Percentiles rank a stretch among this genome's conserved stretches.
Evolutionary conservation across 2,113 vertebrate species (phyloP).

Genomic region (Steatornis caripensis): DNA sequence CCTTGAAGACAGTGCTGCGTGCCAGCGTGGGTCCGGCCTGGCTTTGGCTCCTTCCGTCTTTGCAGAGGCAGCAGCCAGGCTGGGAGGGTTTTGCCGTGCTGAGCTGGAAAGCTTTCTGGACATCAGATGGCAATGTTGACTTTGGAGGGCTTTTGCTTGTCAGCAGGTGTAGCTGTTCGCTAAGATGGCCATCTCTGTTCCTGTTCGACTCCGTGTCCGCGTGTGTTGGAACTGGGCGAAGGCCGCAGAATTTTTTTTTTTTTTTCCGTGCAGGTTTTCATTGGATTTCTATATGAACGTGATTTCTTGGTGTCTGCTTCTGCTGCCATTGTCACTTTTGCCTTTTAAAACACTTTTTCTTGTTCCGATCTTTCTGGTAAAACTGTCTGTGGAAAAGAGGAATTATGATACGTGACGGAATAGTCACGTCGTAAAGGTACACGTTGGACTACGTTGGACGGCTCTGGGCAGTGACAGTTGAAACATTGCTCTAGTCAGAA

Average conservation of each 20-base stretch:
- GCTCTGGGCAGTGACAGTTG: background rate
- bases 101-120: background rate
- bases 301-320: background rate
- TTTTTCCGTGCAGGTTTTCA: background rate
- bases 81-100: background rate
- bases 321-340: background rate
- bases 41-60: background rate
- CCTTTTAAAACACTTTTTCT: background rate
- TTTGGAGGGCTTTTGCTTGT: background rate
- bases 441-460: too few species aligned
- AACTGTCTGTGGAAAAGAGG: background rate
- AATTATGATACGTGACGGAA: background rate
- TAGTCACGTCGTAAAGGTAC: background rate
- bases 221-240: background rate
- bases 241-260: background rate
- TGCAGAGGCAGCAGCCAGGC: background rate
- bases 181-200: background rate
- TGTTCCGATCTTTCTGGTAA: background rate
- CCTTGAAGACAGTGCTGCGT: background rate
- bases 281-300: background rate
- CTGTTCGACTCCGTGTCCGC: accelerated
- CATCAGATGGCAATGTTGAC: background rate
- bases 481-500: background rate
- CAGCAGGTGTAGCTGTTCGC: background rate
- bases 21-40: background rate